Conservation (phyloP, 1,140 invertebrate genomes). For the Gryon sp. region DNA sequence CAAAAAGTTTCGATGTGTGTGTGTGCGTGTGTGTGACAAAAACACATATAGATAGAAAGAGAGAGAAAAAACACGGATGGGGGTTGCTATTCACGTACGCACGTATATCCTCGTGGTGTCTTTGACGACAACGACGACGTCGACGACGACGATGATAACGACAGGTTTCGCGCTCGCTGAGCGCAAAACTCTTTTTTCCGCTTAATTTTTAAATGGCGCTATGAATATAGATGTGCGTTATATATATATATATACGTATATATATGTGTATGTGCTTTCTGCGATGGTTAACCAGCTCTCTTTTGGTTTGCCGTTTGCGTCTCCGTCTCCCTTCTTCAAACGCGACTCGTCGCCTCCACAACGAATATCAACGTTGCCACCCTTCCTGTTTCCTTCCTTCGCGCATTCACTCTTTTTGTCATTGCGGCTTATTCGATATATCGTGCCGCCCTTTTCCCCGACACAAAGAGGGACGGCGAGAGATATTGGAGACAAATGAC, state of each 20-base stretch:
- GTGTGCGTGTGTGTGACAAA: background rate
- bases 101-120: too few species aligned
- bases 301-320: conserved; percentile 50
- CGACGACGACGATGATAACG: too few species aligned
- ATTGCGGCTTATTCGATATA: conserved; percentile 78
- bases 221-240: too few species aligned
- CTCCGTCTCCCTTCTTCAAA: conserved; percentile 47
- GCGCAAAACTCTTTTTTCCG: conserved; percentile 78
- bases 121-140: too few species aligned
- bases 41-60: background rate
- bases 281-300: conserved; percentile 39
- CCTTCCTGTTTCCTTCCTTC: conserved; percentile 54
- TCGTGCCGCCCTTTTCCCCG: conserved; percentile 63
- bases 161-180: conserved; percentile 50
- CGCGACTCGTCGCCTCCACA: conserved; percentile 49
- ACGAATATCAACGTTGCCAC: conserved; percentile 45
- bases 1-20: conserved; percentile 47
- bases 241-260: too few species aligned
- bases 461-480: conserved; percentile 65
- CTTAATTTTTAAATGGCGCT: conserved; percentile 75
- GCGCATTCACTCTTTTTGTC: conserved; percentile 75
- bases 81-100: conserved; percentile 35
- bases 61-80: background rate
- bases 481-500: conserved; percentile 80
- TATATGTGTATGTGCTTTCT: conserved; percentile 60